These are phyloP conservation scores for Cynoglossus semilaevis DNA, from an alignment of 2,113 vertebrate genomes.

Conservation along the genomic window DNA sequence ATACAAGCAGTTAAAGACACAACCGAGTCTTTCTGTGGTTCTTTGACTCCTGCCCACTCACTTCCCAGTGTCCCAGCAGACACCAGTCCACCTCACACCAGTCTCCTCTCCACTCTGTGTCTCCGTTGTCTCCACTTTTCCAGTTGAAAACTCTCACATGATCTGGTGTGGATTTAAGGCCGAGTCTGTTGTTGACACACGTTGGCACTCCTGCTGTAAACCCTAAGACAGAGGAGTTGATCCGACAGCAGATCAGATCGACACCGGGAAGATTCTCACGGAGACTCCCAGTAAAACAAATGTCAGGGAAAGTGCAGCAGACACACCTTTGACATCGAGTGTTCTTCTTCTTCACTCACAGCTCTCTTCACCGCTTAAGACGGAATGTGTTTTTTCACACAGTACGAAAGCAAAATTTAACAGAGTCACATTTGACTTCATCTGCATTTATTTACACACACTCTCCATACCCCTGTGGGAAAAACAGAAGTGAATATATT, in stretches of 20 bases:
- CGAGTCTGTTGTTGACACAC: neutral
- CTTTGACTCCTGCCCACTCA: constrained; percentile 20
- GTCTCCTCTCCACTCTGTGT: neutral
- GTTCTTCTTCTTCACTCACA: neutral
- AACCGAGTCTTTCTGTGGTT: constrained; percentile 55
- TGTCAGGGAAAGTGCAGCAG: neutral
- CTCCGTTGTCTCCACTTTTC: constrained; percentile 15
- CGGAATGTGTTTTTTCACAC: too few relatives aligned
- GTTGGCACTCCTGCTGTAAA: too few relatives aligned
- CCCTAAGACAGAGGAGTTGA: too few relatives aligned
- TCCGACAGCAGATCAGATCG: too few relatives aligned
- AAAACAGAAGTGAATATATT: too few relatives aligned
- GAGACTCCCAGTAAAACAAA: constrained; percentile 40
- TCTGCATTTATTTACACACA: too few relatives aligned
- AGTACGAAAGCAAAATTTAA: too few relatives aligned
- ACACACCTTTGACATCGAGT: neutral
- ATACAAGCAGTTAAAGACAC: constrained; percentile 29
- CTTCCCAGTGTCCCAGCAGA: constrained; percentile 33
- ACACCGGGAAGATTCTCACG: too few relatives aligned
- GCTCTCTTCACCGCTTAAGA: too few relatives aligned
- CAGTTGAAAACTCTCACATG: neutral
- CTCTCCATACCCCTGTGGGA: too few relatives aligned
- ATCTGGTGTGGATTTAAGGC: neutral
- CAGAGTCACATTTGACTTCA: too few relatives aligned
- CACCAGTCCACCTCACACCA: constrained; percentile 7